Evolutionary conservation across 2,888 invertebrate species (phyloP).

Genomic region (Matsumyia berberina): DNA sequence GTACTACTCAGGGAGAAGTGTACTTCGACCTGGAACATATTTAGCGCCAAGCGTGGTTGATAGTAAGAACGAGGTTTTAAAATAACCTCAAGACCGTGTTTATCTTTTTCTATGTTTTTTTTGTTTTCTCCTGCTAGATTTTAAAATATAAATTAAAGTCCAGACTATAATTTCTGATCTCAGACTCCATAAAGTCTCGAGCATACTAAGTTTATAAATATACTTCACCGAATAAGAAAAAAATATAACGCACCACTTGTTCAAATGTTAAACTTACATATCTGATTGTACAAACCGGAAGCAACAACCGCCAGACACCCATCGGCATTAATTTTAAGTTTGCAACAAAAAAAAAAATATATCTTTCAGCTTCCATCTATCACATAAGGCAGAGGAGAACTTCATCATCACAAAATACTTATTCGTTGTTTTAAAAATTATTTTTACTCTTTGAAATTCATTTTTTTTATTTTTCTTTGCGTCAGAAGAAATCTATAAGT

Average conservation of each 20-base stretch:
- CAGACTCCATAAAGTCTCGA: too few relatives aligned
- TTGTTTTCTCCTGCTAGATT: too few relatives aligned
- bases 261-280: constrained; percentile 5
- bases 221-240: too few relatives aligned
- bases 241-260: neutral
- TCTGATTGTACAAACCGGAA: neutral
- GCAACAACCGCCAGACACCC: neutral
- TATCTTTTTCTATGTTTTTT: too few relatives aligned
- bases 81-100: too few relatives aligned
- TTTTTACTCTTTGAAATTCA: constrained; percentile 14
- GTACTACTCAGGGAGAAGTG: too few relatives aligned
- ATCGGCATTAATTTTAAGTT: constrained; percentile 20
- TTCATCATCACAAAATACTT: constrained; percentile 21
- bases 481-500: constrained; percentile 33
- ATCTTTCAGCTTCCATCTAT: neutral
- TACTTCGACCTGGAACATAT: too few relatives aligned
- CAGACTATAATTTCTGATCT: too few relatives aligned
- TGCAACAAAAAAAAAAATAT: neutral
- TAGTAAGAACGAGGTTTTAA: too few relatives aligned
- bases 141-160: too few relatives aligned
- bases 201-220: too few relatives aligned
- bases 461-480: constrained; percentile 8
- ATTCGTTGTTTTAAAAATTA: constrained; percentile 7
- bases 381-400: neutral
- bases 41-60: too few relatives aligned